Percentiles rank a stretch among this genome's conserved stretches.
Conservation (phyloP, 2,888 invertebrate species). For the Drosophila cracens region DNA sequence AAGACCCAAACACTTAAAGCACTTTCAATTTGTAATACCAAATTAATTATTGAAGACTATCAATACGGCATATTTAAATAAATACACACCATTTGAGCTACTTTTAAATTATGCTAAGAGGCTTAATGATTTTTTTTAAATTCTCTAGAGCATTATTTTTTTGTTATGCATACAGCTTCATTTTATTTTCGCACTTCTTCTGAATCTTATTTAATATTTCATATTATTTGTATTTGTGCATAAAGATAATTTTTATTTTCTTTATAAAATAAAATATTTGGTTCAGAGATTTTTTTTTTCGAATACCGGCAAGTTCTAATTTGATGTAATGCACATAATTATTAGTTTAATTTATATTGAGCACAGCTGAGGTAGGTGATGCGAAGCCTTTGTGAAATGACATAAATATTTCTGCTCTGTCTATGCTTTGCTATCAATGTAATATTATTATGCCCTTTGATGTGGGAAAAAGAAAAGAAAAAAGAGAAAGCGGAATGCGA, state of each 20-base stretch:
- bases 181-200: background rate
- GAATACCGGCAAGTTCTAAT: background rate
- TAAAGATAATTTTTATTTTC: too few species aligned
- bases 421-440: background rate
- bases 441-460: constrained; percentile 16
- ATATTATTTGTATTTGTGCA: background rate
- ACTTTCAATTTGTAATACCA: background rate
- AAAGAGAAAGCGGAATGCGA: constrained; percentile 3
- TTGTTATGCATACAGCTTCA: background rate
- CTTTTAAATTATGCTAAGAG: background rate
- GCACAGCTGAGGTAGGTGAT: background rate
- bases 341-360: background rate
- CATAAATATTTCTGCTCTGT: background rate
- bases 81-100: background rate
- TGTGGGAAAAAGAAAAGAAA: background rate
- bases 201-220: background rate
- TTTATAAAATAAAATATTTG: too few species aligned
- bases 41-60: background rate
- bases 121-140: background rate
- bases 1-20: background rate
- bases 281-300: too few species aligned
- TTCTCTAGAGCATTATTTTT: background rate
- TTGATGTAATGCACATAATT: background rate
- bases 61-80: background rate
- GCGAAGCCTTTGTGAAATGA: background rate